These are phyloP conservation scores for Caenorhabditis angaria DNA, from an alignment of 2,888 invertebrate genomes.

Conservation along the genomic window DNA sequence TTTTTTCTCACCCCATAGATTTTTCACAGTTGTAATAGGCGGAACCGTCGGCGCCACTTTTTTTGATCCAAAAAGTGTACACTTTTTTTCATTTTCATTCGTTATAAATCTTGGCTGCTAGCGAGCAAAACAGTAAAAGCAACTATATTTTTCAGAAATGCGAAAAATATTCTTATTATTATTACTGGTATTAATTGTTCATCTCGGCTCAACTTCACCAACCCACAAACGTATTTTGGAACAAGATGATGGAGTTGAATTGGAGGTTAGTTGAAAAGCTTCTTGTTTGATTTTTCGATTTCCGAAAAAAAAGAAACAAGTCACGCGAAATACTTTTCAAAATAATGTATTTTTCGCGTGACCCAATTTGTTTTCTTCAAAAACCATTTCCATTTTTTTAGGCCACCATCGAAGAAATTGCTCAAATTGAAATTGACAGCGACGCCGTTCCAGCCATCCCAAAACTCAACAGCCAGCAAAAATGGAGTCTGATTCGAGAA, in stretches of 20 bases:
- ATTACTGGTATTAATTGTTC: constrained; percentile 2
- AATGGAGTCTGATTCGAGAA: constrained; percentile 50
- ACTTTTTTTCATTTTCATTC: constrained; percentile 16
- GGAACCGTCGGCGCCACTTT: background rate
- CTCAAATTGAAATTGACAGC: constrained; percentile 23
- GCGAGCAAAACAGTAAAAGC: too few species aligned
- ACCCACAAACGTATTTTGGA: background rate
- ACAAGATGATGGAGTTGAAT: constrained; percentile 2
- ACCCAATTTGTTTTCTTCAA: background rate
- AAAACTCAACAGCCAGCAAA: constrained; percentile 31
- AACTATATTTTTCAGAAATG: constrained; percentile 1
- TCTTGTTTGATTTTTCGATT: background rate
- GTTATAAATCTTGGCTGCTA: constrained; percentile 9
- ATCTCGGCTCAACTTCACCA: background rate
- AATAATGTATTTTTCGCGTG: background rate
- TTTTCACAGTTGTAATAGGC: constrained; percentile 1
- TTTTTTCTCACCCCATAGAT: background rate
- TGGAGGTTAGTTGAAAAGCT: background rate
- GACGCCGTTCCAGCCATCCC: constrained; percentile 37
- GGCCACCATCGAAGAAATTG: constrained; percentile 15
- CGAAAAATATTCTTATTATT: constrained; percentile 1
- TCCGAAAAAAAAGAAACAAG: background rate
- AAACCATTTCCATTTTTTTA: background rate
- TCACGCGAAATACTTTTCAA: too few species aligned
- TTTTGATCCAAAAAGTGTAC: background rate